A percentile compares a stretch with the other conserved stretches of the same genome.
Conservation (phyloP, 2,113 vertebrate genomes). For the Numida meleagris region DNA sequence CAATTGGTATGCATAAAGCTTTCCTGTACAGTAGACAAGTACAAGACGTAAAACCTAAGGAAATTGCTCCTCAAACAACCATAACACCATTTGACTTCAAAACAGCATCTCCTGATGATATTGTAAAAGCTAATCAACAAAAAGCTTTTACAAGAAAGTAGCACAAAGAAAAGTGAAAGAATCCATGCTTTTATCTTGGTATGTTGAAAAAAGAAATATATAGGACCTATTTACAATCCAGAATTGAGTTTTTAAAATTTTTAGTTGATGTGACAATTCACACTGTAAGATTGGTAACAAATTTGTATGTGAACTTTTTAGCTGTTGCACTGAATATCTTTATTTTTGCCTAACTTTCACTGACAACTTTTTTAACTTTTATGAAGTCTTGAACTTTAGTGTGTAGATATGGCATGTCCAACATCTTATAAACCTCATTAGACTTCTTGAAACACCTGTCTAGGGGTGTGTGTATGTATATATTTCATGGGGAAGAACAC, state of each 20-base stretch:
- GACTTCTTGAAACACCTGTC: not conserved
- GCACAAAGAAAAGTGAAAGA: not conserved
- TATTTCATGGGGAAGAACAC: not conserved
- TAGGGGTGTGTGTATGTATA: not conserved
- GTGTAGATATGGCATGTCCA: not conserved
- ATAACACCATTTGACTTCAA: slow-evolving; percentile 91
- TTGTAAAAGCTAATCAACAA: slow-evolving; percentile 90
- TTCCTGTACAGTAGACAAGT: slow-evolving; percentile 82
- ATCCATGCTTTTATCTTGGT: slow-evolving; percentile 12
- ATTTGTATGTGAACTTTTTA: slow-evolving; percentile 51
- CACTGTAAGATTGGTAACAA: slow-evolving; percentile 36
- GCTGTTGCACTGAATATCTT: slow-evolving; percentile 70
- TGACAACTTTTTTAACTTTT: slow-evolving; percentile 40
- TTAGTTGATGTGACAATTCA: slow-evolving; percentile 30
- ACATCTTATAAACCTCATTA: not conserved
- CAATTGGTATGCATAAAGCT: slow-evolving; percentile 68
- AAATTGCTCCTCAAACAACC: slow-evolving; percentile 72
- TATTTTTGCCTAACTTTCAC: slow-evolving; percentile 37
- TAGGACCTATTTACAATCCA: slow-evolving; percentile 49
- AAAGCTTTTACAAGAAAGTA: slow-evolving; percentile 89
- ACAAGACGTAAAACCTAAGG: slow-evolving; percentile 76
- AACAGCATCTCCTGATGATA: slow-evolving; percentile 94
- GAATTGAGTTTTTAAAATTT: slow-evolving; percentile 49
- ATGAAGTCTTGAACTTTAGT: not conserved
- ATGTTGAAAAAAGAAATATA: slow-evolving; percentile 1